These are phyloP conservation scores for Anser cygnoides DNA, from an alignment of 2,113 vertebrate genomes.

Conservation along the genomic window DNA sequence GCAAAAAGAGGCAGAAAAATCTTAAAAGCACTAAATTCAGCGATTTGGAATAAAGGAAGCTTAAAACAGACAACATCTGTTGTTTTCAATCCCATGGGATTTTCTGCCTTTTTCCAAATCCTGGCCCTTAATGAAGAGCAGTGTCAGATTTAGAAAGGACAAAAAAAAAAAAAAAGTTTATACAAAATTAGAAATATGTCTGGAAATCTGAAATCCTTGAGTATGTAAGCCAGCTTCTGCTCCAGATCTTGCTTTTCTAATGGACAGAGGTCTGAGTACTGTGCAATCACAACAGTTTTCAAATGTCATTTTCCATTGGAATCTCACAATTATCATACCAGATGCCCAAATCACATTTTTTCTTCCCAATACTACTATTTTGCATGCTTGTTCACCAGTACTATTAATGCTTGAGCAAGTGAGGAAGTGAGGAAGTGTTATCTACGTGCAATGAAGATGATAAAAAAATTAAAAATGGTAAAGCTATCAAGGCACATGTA, in stretches of 20 bases:
- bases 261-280: neutral
- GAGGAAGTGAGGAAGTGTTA: neutral
- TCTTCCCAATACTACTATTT: neutral
- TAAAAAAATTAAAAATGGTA: neutral
- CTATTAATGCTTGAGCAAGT: neutral
- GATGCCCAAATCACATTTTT: neutral
- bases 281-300: neutral
- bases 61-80: constrained; percentile 71
- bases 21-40: constrained; percentile 45
- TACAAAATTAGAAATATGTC: constrained; percentile 35
- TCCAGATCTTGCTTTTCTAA: neutral
- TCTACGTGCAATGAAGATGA: neutral
- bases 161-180: neutral
- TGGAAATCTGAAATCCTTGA: constrained; percentile 33
- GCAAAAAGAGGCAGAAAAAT: constrained; percentile 28
- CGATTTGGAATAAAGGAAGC: constrained; percentile 57
- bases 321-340: neutral
- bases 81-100: constrained; percentile 63
- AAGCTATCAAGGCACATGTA: neutral
- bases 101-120: constrained; percentile 38
- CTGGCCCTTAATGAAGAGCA: constrained; percentile 24
- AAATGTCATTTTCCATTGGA: neutral
- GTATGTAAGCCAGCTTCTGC: neutral
- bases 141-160: constrained; percentile 36
- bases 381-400: neutral